Base-by-base conservation (phyloP, 2,888 invertebrate genomes). In the Zygaena filipendulae region DNA sequence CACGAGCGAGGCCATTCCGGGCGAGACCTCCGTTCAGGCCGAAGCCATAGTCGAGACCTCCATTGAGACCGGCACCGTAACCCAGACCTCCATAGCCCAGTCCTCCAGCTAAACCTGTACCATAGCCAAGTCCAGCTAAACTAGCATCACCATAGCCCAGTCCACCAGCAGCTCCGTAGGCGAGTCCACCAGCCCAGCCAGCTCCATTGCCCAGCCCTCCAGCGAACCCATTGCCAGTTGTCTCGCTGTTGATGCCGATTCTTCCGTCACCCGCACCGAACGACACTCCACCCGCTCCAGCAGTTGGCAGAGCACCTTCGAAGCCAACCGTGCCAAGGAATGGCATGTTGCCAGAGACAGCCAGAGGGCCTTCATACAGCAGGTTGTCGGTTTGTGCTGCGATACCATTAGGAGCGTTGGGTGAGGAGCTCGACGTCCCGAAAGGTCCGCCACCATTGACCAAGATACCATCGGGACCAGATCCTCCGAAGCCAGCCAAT, bases 401-500 rank as follows among this genome's bases (percentile, higher is more conserved):
- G 3, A 63, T 36, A 3, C 59, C 59, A 11, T 33, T 48, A 0
- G 60, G 55, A 3, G 45, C 33, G 11, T 53, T 49, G 0, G 53
- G 52, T 2, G 60, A 58, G 14, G 43, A 32, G 22, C 53, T 51
- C 4, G 16, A 16, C 10, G 41, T 42, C 1, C 54, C 41, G 2
- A 42, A 27, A 3, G 51, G 36, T 6, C 37, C 38, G 10, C 42
- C 42, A 10, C 44, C 43, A 25, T 35, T 42, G 4, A 16, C 16
- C 16, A 16, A 4, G 16, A 16, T 6, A 7, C 7, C 16, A 7
- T 16, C 7, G 16, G 16, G 16, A 6, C 16, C 16, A 7, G 16
- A 6, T n/a, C n/a, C n/a, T 16, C 16, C 16, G 7, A 6, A 16
- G 4, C 5, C 16, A 16, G 7, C 4, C 16, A 16, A 7, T 16